These are phyloP conservation scores for Aphelinus certus DNA, from an alignment of 1,140 invertebrate genomes.

Conservation along the genomic window DNA sequence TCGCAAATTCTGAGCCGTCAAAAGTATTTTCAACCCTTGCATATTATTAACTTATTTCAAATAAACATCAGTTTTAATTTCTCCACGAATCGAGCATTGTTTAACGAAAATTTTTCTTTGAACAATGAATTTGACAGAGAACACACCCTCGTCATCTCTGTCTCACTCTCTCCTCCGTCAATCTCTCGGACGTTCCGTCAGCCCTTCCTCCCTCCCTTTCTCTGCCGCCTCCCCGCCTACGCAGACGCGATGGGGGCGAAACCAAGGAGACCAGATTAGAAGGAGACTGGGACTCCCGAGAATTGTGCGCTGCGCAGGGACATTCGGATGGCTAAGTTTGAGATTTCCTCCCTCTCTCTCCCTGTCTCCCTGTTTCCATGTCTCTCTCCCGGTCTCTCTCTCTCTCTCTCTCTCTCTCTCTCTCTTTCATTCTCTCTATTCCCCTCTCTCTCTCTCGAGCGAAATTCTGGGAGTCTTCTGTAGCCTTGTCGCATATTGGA, in stretches of 20 bases:
- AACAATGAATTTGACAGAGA: no score
- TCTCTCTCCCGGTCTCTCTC: neutral
- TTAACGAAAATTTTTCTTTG: no score
- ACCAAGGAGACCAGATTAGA: constrained; percentile 67
- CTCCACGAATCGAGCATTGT: no score
- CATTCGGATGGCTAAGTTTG: constrained; percentile 43
- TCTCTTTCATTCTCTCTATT: constrained; percentile 21
- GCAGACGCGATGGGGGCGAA: constrained; percentile 57
- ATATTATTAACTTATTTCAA: no score
- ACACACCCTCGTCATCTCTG: no score
- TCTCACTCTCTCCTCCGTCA: no score
- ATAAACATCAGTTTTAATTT: no score
- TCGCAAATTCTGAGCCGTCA: no score
- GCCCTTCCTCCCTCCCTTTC: no score
- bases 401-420: constrained; percentile 28
- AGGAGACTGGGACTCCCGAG: constrained; percentile 52
- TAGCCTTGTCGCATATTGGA: constrained; percentile 23
- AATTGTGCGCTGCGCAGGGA: constrained; percentile 37
- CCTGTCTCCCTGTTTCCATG: constrained; percentile 35
- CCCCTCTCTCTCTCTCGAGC: constrained; percentile 9
- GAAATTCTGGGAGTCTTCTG: constrained; percentile 9
- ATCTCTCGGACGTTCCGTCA: no score
- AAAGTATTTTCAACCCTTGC: no score
- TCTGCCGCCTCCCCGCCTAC: constrained; percentile 31
- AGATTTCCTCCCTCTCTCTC: constrained; percentile 48